These are phyloP conservation scores for Gavia stellata DNA, from an alignment of 2,113 vertebrate species.

Conservation along the genomic window DNA sequence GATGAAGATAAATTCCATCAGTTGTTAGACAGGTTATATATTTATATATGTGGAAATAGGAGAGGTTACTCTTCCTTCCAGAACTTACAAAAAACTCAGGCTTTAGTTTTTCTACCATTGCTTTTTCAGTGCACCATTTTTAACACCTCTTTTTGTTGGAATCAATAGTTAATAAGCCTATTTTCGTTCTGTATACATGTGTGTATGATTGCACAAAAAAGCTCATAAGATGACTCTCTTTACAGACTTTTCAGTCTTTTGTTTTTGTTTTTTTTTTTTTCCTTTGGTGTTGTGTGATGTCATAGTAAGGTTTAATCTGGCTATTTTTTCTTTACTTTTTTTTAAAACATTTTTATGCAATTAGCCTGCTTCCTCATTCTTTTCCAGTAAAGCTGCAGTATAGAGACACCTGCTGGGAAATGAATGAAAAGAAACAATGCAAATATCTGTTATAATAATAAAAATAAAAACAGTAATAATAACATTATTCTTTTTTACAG, in stretches of 20 bases:
- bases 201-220: background rate
- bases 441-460: constrained; percentile 14
- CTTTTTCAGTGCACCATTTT: background rate
- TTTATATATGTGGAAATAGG: background rate
- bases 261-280: background rate
- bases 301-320: background rate
- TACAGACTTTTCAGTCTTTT: background rate
- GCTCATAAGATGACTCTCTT: background rate
- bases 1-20: background rate
- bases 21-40: background rate
- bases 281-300: background rate
- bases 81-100: background rate
- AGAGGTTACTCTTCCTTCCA: background rate
- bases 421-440: constrained; percentile 69
- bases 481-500: background rate
- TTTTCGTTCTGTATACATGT: background rate
- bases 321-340: background rate
- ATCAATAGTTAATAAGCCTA: background rate
- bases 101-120: background rate
- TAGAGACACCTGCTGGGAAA: constrained; percentile 82
- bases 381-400: constrained; percentile 72
- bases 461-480: background rate
- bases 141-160: background rate
- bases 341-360: constrained; percentile 29
- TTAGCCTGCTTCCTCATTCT: constrained; percentile 37